Evolutionary conservation across 2,888 invertebrate species (phyloP), one percentile per base, ranked within the genome.

Genomic region (Sussaba pulchella): DNA sequence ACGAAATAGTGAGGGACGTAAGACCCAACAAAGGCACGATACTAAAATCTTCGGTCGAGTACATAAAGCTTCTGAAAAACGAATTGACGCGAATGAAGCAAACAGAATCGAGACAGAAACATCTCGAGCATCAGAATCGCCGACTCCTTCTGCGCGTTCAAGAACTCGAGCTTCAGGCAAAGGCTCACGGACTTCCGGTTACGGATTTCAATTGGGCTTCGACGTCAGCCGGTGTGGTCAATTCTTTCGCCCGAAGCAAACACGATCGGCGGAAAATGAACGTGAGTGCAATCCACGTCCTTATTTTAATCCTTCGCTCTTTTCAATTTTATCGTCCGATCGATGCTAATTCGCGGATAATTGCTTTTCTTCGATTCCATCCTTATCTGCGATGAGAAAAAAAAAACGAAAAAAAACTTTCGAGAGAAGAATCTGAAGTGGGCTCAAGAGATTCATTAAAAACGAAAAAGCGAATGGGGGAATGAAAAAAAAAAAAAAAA

Each of bases 41-140:
- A 85, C 93, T 99, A n/a, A 99, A 98, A 93, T 99, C 99, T 45
- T 98, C 98, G 8, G 99, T 99, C 71, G 99, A 99, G 92, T 99
- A 99, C 92, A 98, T 99, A 87, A 96, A 97, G 91, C 96, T 97
- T 82, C 92, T 99, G 74, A 96, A 93, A 89, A 95, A 94, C 88
- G 95, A 95, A 92, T 94, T 96, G 75, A 95, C 96, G 72, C 94
- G 95, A 85, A 93, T 97, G 83, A 96, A 96, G 87, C 96, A 96
- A 87, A 94, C 95, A 86, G 97, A 98, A 89, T 94, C 95, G 79
- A 94, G 96, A 83, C 94, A 97, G 86, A 96, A 96, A 84, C 96
- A 97, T 91, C 94, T 97, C 74, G 98, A 98, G 90, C 92, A 95
- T 83, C 96, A 97, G 88, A 98, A 98, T 92, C 95, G 97, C 86